Percentiles rank a stretch among this genome's conserved stretches.
phyloP scores from a whole-genome alignment of 2,113 vertebrate species.

The Philantomba maxwellii region DNA sequence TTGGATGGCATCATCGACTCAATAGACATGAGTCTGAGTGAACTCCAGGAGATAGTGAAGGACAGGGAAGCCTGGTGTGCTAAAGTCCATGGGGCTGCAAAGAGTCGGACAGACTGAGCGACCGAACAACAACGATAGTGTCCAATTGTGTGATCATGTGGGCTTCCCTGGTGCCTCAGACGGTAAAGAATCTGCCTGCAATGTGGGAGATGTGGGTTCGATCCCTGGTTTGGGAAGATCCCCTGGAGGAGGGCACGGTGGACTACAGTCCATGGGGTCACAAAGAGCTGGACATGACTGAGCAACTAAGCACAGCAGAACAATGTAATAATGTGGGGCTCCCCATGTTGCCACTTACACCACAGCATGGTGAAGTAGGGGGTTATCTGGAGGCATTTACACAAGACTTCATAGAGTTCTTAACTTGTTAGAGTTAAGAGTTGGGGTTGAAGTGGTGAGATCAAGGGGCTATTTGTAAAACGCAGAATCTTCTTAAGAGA shows the following conservation, averaged over 20 bases:
- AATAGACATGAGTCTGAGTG: neutral
- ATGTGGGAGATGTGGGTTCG: neutral
- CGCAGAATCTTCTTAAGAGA: conserved; percentile 55
- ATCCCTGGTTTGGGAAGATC: neutral
- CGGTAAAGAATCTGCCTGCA: neutral
- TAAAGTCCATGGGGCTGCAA: neutral
- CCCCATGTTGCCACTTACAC: conserved; percentile 45
- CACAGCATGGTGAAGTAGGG: neutral
- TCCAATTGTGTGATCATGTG: conserved; percentile 60
- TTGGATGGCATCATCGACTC: neutral
- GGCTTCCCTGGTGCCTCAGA: neutral
- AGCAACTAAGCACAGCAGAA: neutral
- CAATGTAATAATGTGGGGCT: conserved; percentile 47
- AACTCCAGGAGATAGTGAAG: neutral
- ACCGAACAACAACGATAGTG: neutral
- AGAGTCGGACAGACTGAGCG: neutral
- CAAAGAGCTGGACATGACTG: neutral
- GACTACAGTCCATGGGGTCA: neutral
- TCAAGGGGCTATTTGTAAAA: conserved; percentile 47
- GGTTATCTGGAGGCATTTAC: neutral
- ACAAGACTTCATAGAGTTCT: conserved; percentile 5
- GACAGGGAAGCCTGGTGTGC: neutral
- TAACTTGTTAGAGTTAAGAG: conserved; percentile 2
- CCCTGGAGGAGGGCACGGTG: neutral
- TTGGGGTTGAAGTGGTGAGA: conserved; percentile 25